Conservation (phyloP, 2,888 invertebrate genomes). For the Smittia sp. region DNA sequence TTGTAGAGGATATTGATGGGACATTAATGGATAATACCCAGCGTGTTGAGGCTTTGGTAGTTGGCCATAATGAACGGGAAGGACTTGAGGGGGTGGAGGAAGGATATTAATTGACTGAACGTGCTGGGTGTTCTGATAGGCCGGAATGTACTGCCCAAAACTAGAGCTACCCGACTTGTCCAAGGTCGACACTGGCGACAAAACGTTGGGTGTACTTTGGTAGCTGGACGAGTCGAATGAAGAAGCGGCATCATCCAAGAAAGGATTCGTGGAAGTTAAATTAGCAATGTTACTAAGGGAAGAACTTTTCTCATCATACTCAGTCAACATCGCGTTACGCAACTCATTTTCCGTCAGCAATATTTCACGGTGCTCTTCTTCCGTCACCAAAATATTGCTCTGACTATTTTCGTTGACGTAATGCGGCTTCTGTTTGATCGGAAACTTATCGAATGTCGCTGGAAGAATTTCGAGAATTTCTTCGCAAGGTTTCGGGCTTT, state of each 20-base stretch:
- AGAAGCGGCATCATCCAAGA: conserved; percentile 7
- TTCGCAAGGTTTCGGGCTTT: conserved; percentile 46
- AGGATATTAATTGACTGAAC: conserved; percentile 17
- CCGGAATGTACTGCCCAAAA: not conserved
- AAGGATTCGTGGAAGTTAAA: conserved; percentile 37
- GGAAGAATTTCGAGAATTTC: conserved; percentile 51
- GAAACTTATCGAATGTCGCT: conserved; percentile 45
- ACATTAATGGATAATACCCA: conserved; percentile 44
- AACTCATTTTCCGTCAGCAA: conserved; percentile 52
- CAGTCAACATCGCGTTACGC: conserved; percentile 48
- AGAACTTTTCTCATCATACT: conserved; percentile 35
- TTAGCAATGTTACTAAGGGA: not conserved
- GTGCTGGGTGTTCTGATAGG: not conserved
- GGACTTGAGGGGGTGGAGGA: conserved; percentile 51
- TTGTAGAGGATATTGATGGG: conserved; percentile 18
- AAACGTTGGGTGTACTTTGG: conserved; percentile 29
- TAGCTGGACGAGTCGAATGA: conserved; percentile 18
- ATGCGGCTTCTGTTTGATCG: conserved; percentile 49
- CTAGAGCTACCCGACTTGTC: not conserved
- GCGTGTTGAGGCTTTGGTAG: conserved; percentile 53
- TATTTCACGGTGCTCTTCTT: conserved; percentile 52
- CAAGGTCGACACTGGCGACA: conserved; percentile 29
- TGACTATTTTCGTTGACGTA: conserved; percentile 52
- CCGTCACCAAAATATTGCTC: conserved; percentile 51
- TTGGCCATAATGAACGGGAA: conserved; percentile 53